phyloP scores from a whole-genome alignment of 2,113 vertebrate species.

The mouse (Mus musculus) region DNA sequence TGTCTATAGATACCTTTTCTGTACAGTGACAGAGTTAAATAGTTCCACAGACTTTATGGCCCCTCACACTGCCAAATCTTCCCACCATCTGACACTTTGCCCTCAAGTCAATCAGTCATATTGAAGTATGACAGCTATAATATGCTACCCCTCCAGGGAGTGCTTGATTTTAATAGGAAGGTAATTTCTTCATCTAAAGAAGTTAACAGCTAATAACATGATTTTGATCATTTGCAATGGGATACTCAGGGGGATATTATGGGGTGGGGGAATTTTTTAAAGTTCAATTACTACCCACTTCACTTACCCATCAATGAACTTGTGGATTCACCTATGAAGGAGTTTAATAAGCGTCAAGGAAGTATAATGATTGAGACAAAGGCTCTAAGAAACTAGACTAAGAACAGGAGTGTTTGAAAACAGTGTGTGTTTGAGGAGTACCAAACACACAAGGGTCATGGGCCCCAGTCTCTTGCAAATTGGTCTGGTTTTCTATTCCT shows the following conservation, averaged over 20 bases:
- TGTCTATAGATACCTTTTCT: neutral
- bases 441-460: neutral
- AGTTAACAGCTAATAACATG: conserved; percentile 37
- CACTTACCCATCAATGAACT: neutral
- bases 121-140: conserved; percentile 51
- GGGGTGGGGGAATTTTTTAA: neutral
- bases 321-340: neutral
- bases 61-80: neutral
- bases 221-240: conserved; percentile 32
- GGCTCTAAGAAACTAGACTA: neutral
- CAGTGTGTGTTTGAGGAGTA: neutral
- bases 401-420: neutral
- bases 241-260: neutral
- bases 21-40: neutral
- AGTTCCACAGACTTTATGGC: neutral
- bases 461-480: neutral
- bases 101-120: neutral
- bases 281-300: neutral
- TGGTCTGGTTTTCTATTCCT: neutral
- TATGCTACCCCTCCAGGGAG: conserved; percentile 8
- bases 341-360: conserved; percentile 23
- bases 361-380: neutral
- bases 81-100: neutral
- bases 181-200: conserved; percentile 57
- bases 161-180: conserved; percentile 58